Base-by-base conservation (phyloP, 2,888 invertebrate genomes). In the Synanthedon andrenaeformis region DNA sequence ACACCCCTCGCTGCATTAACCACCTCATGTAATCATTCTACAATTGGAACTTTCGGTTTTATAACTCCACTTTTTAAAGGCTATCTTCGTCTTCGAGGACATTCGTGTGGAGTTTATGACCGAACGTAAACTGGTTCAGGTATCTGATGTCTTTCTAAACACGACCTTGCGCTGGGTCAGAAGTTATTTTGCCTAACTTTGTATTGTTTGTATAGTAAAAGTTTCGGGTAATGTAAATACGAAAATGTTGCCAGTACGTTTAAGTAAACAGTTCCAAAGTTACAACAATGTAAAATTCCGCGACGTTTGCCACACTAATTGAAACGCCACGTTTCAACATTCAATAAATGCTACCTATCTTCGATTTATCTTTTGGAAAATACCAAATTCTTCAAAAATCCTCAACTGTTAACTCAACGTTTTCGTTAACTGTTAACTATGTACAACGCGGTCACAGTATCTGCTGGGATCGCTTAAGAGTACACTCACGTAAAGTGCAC, bases 11-110 rank as follows among this genome's bases (percentile, higher is more conserved):
- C 59, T 72, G 70, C 72, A 73, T 79, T 80, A 82, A 83, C 84
- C 81, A 76, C 79, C 76, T 80, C 81, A 84, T 84, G 81, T 75
- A n/a, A 74, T 74, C 70, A 73, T 70, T 70, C 67, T 62, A 58
- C 60, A 17, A 3, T 42, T 6, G 14, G 60, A 64, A 70, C 69
- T 72, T 72, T 72, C 57, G 66, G 70, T 76, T 80, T 81, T 76
- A 80, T 69, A 72, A 69, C 67, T 61, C 69, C 70, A 69, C 17
- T 12, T 49, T 12, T 14, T 14, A 45, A 13, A 14, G 11, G 13
- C n/a, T 45, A 14, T 14, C 14, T 14, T n/a, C n/a, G 14, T 6
- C 13, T 13, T 23, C 23, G 13, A 19, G 19, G 19, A 23, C 19
- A 17, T 49, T 17, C 10, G 12, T 19, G 19, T 61, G 58, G 60